phyloP scores from a whole-genome alignment of 1,140 invertebrate species.

The Leptonema lineaticorne region DNA sequence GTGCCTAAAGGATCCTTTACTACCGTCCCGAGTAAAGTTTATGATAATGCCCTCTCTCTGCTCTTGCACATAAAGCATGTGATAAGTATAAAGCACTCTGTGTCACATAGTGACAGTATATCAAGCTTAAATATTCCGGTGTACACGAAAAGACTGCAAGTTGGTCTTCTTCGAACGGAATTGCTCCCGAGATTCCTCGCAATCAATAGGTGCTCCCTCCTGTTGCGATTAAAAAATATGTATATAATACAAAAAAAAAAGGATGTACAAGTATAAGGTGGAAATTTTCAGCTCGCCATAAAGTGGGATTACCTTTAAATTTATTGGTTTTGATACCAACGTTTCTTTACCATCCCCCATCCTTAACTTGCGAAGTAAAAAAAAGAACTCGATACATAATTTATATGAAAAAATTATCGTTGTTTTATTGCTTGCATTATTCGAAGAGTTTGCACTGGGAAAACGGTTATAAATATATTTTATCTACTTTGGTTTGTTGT shows the following conservation, averaged over 20 bases:
- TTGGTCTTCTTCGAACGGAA: not conserved
- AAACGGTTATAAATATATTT: not conserved
- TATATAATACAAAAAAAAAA: not conserved
- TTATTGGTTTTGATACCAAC: conserved; percentile 22
- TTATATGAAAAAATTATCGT: conserved; percentile 9
- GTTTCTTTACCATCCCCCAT: not conserved
- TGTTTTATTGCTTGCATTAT: conserved; percentile 1
- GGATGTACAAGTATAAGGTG: not conserved
- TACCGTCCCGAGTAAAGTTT: conserved; percentile 28
- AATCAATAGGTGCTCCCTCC: conserved; percentile 20
- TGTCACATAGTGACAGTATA: conserved; percentile 41
- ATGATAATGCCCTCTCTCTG: conserved; percentile 28
- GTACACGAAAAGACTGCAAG: conserved; percentile 9
- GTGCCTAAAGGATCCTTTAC: not conserved
- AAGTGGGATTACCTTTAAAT: conserved; percentile 26
- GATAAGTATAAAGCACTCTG: conserved; percentile 39
- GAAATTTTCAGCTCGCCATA: conserved; percentile 25
- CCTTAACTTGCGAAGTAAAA: no score
- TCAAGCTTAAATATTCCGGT: conserved; percentile 38
- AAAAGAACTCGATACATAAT: conserved; percentile 14
- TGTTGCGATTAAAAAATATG: not conserved
- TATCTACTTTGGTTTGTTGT: not conserved
- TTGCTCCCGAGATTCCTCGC: not conserved
- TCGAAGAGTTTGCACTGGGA: not conserved
- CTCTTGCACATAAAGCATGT: conserved; percentile 37